Conservation (phyloP, 2,797 vertebrate genomes). For the Xyrichtys novacula region DNA sequence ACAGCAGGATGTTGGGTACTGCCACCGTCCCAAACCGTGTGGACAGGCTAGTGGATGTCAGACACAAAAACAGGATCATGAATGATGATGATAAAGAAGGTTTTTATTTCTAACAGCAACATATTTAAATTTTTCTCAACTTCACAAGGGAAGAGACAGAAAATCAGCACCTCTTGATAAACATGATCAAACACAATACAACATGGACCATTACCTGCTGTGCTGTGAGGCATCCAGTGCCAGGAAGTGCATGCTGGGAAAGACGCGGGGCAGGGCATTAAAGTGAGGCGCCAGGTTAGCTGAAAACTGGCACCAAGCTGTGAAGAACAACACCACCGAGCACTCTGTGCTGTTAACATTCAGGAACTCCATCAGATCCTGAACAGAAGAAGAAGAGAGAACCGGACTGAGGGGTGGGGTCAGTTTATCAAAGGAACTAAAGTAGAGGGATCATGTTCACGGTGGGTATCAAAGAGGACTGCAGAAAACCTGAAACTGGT, state of each 20-base stretch:
- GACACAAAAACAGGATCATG: background rate
- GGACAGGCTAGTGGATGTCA: slow-evolving; percentile 88
- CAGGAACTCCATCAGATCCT: slow-evolving; percentile 98
- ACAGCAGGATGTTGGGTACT: slow-evolving; percentile 97
- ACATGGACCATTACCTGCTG: slow-evolving; percentile 88
- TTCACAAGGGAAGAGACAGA: too few relatives aligned
- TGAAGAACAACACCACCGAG: slow-evolving; percentile 95
- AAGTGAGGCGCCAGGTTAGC: slow-evolving; percentile 95
- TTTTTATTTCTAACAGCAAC: too few relatives aligned
- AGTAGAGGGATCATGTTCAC: too few relatives aligned
- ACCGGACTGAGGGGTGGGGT: background rate
- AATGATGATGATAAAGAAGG: too few relatives aligned
- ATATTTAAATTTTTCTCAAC: too few relatives aligned
- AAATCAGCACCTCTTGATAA: too few relatives aligned
- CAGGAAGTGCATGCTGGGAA: slow-evolving; percentile 93
- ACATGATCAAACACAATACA: background rate
- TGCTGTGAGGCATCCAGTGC: slow-evolving; percentile 97
- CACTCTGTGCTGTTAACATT: slow-evolving; percentile 94
- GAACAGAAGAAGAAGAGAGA: slow-evolving; percentile 6
- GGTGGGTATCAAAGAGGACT: too few relatives aligned
- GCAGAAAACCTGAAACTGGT: too few relatives aligned
- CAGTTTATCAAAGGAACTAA: too few relatives aligned
- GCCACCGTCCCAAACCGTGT: slow-evolving; percentile 98
- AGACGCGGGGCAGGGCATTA: slow-evolving; percentile 93
- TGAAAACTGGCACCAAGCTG: slow-evolving; percentile 96